Evolutionary conservation across 2,888 invertebrate species (phyloP).

Genomic region (Chydorus sphaericus): DNA sequence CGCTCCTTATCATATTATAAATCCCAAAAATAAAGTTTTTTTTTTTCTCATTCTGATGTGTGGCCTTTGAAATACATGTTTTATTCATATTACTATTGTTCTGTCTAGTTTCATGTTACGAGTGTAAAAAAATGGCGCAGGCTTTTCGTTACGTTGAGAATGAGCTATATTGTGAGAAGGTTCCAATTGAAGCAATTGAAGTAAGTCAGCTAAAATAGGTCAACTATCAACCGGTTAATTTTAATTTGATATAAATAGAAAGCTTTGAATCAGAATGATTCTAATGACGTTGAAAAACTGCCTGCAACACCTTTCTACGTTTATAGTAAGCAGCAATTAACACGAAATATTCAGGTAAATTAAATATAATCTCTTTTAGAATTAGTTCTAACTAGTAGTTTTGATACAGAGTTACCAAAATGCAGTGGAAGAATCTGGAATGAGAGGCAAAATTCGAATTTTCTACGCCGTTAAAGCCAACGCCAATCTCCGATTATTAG

Average conservation of each 20-base stretch:
- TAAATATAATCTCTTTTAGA: background rate
- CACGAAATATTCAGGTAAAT: slow-evolving; percentile 20
- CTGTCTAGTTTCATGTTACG: too few species aligned
- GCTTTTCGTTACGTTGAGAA: slow-evolving; percentile 24
- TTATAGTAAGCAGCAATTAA: slow-evolving; percentile 24
- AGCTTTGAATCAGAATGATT: background rate
- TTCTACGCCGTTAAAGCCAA: slow-evolving; percentile 30
- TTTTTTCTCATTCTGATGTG: too few species aligned
- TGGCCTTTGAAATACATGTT: too few species aligned
- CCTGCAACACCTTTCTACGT: slow-evolving; percentile 22
- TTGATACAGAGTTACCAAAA: slow-evolving; percentile 3
- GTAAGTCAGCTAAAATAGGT: background rate
- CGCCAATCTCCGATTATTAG: slow-evolving; percentile 24
- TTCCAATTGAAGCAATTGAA: background rate
- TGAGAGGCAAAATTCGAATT: background rate
- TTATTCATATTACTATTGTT: too few species aligned
- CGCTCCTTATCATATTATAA: too few species aligned
- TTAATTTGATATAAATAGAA: background rate
- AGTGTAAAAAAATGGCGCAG: too few species aligned
- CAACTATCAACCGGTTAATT: background rate
- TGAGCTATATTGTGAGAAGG: slow-evolving; percentile 25
- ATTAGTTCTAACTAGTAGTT: background rate
- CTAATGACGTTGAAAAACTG: background rate
- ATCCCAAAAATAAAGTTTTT: too few species aligned
- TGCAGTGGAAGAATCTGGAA: background rate